Base-by-base conservation (phyloP, 2,888 invertebrate genomes). In the Mythimna albipuncta region DNA sequence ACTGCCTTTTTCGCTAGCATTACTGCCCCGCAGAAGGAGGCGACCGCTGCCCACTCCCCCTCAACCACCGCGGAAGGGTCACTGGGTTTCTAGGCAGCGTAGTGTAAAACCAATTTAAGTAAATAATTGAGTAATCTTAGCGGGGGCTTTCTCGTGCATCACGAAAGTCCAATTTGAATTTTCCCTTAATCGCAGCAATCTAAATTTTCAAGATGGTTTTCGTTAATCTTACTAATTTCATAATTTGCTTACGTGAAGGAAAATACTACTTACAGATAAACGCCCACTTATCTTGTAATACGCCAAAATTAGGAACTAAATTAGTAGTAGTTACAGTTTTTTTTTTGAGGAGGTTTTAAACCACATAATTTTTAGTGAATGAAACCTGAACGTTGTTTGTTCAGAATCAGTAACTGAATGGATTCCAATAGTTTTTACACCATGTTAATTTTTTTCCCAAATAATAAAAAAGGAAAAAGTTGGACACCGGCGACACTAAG, bases 181-280 rank as follows among this genome's bases (percentile, higher is more conserved):
- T 79, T 57, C 55, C 55, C 50, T 16, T 71, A 71, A 80, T 75
- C 50, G 75, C 32, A 47, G 80, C 52, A 79, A 79, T 79, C 64
- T 61, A n/a, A 54, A 57, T 55, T 32, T 38, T 32, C 65, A 65
- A 19, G 58, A 71, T 71, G 68, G 47, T 57, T 69, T 66, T 54
- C 35, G 64, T 50, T 47, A 63, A 68, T 71, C 19, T 65, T 35
- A 11, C 50, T 68, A 58, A 77, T 74, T 66, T 59, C 7, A 16
- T 13, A 7, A 59, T 72, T 71, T 54, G 35, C 19, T 41, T 2
- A 35, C 44, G 64, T 69, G 59, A 26, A 72, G 38, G 78, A 70
- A 71, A 72, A 72, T 59, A 6, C 32, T 19, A 21, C 9, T 5
- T 10, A 16, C 6, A 47, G 19, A 47, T 13, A 47, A 13, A 19